Conservation (phyloP, 2,888 invertebrate species). For the Aleiodes alternator region DNA sequence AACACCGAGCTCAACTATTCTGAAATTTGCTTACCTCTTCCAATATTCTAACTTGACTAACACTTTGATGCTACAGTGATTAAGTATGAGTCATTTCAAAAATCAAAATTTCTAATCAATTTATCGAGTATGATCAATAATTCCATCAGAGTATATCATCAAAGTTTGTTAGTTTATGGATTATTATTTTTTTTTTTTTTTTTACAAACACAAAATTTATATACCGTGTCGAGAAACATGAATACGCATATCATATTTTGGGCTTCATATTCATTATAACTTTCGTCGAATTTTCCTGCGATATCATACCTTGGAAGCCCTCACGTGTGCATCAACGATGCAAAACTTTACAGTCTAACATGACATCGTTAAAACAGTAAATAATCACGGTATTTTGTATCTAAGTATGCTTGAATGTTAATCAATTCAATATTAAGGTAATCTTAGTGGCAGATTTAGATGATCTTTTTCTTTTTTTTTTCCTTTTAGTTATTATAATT, state of each 20-base stretch:
- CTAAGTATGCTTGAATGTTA: neutral
- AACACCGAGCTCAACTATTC: conserved; percentile 5
- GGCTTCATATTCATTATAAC: conserved; percentile 18
- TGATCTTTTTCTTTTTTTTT: too few relatives aligned
- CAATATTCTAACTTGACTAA: conserved; percentile 10
- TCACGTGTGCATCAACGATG: neutral
- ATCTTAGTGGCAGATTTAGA: too few relatives aligned
- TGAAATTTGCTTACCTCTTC: conserved; percentile 14
- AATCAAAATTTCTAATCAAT: neutral
- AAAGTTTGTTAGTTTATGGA: neutral
- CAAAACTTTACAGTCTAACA: conserved; percentile 7
- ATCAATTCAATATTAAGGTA: too few relatives aligned
- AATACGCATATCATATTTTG: too few relatives aligned
- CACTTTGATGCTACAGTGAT: conserved; percentile 16
- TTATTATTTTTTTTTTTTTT: neutral
- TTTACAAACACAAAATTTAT: neutral
- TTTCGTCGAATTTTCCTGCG: neutral
- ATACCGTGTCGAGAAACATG: neutral
- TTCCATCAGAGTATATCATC: conserved; percentile 18
- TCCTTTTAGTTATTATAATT: too few relatives aligned
- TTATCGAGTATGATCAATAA: neutral
- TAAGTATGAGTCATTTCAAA: conserved; percentile 1
- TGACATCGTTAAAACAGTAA: neutral
- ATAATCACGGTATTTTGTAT: neutral
- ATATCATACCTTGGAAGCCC: neutral